A percentile compares a stretch with the other conserved stretches of the same genome.
Evolutionary conservation across 1,140 invertebrate species (phyloP).

Genomic region (Cherax quadricarinatus): DNA sequence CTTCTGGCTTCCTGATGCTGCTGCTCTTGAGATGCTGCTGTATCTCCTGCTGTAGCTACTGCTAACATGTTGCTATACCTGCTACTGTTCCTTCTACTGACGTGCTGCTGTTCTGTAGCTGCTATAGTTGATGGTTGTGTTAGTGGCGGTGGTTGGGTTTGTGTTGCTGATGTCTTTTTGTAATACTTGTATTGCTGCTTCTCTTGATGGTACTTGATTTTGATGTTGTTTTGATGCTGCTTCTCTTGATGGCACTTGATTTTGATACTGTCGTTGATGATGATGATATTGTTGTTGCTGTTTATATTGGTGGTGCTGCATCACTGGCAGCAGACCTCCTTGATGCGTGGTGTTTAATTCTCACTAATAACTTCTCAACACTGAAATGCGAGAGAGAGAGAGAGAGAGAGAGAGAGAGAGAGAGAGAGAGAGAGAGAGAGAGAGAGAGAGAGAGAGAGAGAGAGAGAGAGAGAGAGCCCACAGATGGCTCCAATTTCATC

Average conservation of each 20-base stretch:
- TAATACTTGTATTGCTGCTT: neutral
- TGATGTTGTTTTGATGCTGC: neutral
- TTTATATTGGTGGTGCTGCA: neutral
- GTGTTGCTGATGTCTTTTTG: neutral
- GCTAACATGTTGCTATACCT: neutral
- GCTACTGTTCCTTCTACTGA: neutral
- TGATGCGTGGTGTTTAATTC: too few species aligned
- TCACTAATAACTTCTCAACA: too few species aligned
- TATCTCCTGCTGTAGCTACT: neutral
- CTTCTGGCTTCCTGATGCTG: neutral
- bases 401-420: neutral
- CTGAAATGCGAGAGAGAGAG: neutral
- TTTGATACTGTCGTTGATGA: neutral
- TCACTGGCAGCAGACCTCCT: neutral
- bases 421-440: neutral
- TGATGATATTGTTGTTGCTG: neutral
- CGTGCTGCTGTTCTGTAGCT: neutral
- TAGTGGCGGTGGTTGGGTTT: neutral
- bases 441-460: neutral
- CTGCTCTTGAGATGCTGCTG: neutral
- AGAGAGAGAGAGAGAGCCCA: too few species aligned
- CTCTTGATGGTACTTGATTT: neutral
- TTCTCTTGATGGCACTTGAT: neutral
- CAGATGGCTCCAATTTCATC: too few species aligned
- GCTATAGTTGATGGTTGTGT: neutral